These are phyloP conservation scores for Elaphurus davidianus DNA, from an alignment of 2,113 vertebrate genomes.

Conservation along the genomic window DNA sequence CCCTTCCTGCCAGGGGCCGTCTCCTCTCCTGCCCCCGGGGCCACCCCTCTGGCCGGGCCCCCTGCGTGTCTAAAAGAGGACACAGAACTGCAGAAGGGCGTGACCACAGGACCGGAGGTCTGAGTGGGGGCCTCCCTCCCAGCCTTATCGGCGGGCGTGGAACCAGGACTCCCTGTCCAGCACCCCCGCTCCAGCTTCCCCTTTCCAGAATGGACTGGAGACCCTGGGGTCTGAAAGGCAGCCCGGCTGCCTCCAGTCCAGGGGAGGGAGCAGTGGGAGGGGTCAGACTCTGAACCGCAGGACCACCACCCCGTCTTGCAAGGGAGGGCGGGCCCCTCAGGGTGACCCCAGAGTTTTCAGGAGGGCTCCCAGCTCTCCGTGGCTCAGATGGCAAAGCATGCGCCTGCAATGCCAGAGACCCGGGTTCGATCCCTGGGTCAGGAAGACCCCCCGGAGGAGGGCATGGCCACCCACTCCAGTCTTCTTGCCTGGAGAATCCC, in stretches of 20 bases:
- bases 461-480: background rate
- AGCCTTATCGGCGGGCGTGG: fast-evolving
- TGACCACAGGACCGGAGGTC: background rate
- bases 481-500: background rate
- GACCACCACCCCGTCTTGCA: fast-evolving
- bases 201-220: background rate
- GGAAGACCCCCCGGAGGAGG: background rate
- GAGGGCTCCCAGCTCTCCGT: background rate
- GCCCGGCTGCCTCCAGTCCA: background rate
- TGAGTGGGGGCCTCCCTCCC: background rate
- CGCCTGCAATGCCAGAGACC: background rate
- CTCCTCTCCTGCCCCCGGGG: fast-evolving
- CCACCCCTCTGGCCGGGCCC: too few relatives aligned
- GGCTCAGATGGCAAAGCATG: background rate
- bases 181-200: background rate
- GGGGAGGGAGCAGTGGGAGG: background rate
- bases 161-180: background rate
- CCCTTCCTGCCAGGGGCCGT: too few relatives aligned
- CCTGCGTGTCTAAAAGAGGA: background rate
- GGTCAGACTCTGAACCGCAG: background rate
- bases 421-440: background rate
- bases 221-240: background rate
- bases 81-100: background rate
- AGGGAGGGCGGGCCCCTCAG: too few relatives aligned
- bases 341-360: fast-evolving